phyloP scores from a whole-genome alignment of 2,888 invertebrate genomes.

The Xestia c-nigrum region DNA sequence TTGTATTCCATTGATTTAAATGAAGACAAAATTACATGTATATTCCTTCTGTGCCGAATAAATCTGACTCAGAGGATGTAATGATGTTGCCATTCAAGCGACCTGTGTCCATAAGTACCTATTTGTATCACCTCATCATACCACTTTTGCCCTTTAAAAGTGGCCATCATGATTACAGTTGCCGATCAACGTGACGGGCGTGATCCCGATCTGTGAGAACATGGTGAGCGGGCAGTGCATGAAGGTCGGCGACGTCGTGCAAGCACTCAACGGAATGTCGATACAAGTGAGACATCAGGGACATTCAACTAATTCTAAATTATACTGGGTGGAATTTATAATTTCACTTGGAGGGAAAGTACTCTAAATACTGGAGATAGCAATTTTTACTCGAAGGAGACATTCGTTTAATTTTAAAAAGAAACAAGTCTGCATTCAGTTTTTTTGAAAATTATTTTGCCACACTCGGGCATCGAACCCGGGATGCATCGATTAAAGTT shows the following conservation, averaged over 20 bases:
- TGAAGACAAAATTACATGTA: no score
- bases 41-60: neutral
- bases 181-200: constrained; percentile 86
- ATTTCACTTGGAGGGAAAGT: no score
- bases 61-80: neutral
- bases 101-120: neutral
- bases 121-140: neutral
- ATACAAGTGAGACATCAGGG: constrained; percentile 89
- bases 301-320: neutral
- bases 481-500: no score
- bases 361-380: no score
- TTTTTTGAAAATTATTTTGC: no score
- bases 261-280: constrained; percentile 94
- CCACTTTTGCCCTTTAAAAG: neutral
- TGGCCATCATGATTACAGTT: constrained; percentile 67
- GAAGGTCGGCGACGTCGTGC: constrained; percentile 95
- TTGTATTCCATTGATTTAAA: neutral
- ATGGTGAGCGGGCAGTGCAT: constrained; percentile 95
- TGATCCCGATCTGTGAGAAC: constrained; percentile 95
- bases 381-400: no score
- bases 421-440: no score
- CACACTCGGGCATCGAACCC: no score
- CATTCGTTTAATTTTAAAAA: no score
- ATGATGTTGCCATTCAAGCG: neutral
- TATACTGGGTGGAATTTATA: no score